Conservation (phyloP, 2,888 invertebrate species). For the Zaprionus lineosus region DNA sequence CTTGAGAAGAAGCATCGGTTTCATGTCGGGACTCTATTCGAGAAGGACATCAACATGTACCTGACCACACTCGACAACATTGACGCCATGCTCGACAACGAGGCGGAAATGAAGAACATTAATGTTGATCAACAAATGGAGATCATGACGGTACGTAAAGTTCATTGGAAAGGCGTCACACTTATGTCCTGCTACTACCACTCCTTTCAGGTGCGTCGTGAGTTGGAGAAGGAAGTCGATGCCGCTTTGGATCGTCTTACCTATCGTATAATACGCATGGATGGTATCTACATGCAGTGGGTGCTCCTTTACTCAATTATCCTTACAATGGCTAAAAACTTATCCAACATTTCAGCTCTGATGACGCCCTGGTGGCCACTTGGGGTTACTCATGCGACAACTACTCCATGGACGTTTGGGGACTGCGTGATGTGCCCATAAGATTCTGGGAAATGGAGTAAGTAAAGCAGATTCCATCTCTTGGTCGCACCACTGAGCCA, state of each 20-base stretch:
- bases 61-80: constrained; percentile 45
- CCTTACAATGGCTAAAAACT: no score
- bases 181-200: not conserved
- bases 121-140: constrained; percentile 31
- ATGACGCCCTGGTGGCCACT: constrained; percentile 56
- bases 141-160: constrained; percentile 41
- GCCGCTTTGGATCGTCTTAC: constrained; percentile 67
- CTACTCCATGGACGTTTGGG: constrained; percentile 78
- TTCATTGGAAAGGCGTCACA: not conserved
- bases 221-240: constrained; percentile 55
- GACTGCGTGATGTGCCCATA: constrained; percentile 74
- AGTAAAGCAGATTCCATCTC: constrained; percentile 12
- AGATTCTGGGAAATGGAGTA: constrained; percentile 64
- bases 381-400: constrained; percentile 57
- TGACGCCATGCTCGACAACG: constrained; percentile 54
- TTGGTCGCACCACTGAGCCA: no score
- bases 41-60: constrained; percentile 50
- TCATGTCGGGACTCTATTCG: constrained; percentile 58
- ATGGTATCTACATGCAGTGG: constrained; percentile 76
- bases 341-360: constrained; percentile 37
- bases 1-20: constrained; percentile 31
- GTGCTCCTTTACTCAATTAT: constrained; percentile 12
- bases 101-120: constrained; percentile 35
- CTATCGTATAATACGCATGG: constrained; percentile 71
- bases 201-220: constrained; percentile 41